Conservation (phyloP, 2,113 vertebrate genomes). For the Glareola pratincola region DNA sequence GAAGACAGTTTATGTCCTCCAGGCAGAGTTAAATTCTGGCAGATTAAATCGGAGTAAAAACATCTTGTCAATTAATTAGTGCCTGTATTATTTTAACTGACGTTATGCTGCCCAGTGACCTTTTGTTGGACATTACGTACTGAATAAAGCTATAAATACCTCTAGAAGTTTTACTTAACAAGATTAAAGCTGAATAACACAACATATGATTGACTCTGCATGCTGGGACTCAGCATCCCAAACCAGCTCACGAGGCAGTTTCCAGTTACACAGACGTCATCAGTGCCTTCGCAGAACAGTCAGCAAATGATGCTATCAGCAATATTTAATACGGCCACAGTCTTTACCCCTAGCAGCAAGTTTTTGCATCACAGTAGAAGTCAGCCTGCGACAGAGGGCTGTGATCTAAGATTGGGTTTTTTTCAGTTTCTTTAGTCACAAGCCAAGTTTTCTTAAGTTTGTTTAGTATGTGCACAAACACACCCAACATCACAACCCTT, state of each 20-base stretch:
- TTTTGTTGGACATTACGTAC: background rate
- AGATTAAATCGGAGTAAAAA: conserved; percentile 47
- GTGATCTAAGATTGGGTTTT: background rate
- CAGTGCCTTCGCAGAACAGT: background rate
- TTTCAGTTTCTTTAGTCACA: background rate
- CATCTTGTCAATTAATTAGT: conserved; percentile 61
- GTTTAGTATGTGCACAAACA: background rate
- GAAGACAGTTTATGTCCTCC: conserved; percentile 26
- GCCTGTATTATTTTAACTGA: conserved; percentile 49
- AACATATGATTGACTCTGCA: background rate
- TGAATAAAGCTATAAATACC: conserved; percentile 26
- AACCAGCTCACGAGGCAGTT: background rate
- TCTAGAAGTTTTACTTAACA: background rate
- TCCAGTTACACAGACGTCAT: conserved; percentile 14
- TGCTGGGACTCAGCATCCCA: background rate
- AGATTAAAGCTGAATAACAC: conserved; percentile 22
- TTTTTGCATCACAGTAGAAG: background rate
- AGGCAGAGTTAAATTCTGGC: conserved; percentile 38
- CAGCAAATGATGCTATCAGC: background rate
- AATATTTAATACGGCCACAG: background rate
- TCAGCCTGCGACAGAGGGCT: background rate
- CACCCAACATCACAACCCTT: background rate
- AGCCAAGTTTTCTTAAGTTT: background rate
- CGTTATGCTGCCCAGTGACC: background rate
- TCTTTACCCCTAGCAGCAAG: background rate